A percentile compares a stretch with the other conserved stretches of the same genome.
phyloP scores from a whole-genome alignment of 2,888 invertebrate genomes.

The Ormyrus rosae region DNA sequence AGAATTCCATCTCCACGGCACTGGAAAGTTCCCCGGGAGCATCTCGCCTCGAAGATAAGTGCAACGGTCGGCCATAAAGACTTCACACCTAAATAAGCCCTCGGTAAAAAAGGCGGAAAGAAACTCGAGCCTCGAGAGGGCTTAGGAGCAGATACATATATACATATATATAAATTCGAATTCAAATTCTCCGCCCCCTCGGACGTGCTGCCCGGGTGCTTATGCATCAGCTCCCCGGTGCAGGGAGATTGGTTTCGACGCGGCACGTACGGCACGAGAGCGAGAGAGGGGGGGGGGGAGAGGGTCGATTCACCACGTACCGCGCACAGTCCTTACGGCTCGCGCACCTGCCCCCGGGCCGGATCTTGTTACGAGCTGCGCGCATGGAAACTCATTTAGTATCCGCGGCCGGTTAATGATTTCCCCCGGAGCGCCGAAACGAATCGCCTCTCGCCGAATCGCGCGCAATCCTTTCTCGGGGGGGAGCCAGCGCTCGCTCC shows the following conservation, averaged over 20 bases:
- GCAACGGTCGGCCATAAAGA: too few species aligned
- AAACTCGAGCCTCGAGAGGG: too few species aligned
- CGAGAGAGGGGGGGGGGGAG: too few species aligned
- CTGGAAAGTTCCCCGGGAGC: too few species aligned
- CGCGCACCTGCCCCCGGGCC: slow-evolving; percentile 58
- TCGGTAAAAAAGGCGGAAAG: too few species aligned
- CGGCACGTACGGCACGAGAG: slow-evolving; percentile 24
- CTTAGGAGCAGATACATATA: too few species aligned
- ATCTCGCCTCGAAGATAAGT: too few species aligned
- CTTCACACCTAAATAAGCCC: too few species aligned
- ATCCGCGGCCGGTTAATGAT: slow-evolving; percentile 51
- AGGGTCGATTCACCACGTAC: neutral
- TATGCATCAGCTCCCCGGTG: slow-evolving; percentile 35
- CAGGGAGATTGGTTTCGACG: slow-evolving; percentile 50
- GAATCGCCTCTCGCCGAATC: too few species aligned
- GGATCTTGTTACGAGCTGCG: slow-evolving; percentile 59
- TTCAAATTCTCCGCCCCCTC: slow-evolving; percentile 20
- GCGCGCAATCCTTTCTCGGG: too few species aligned
- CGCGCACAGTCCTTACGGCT: slow-evolving; percentile 25
- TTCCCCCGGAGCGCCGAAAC: neutral
- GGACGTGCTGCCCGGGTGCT: neutral
- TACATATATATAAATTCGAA: slow-evolving; percentile 26
- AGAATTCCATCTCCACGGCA: too few species aligned
- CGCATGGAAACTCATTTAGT: slow-evolving; percentile 60
- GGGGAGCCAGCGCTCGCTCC: neutral